These are phyloP conservation scores for Galeopsomyia nigrocyanea DNA, from an alignment of 2,888 invertebrate genomes.

Conservation along the genomic window DNA sequence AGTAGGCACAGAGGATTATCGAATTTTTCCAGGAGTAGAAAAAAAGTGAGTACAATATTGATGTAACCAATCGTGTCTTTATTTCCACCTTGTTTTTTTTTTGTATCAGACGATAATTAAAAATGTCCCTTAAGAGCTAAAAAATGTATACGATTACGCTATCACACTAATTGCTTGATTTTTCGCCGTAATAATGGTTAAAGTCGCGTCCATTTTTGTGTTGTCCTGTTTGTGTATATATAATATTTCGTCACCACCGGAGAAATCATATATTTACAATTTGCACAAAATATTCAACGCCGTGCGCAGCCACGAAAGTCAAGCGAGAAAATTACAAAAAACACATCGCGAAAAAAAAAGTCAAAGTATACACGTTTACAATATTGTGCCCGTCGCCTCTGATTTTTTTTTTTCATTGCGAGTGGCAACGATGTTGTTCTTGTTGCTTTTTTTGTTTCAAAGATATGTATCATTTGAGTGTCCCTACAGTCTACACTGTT, in stretches of 20 bases:
- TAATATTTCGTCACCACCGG: too few relatives aligned
- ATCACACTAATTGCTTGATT: conserved; percentile 41
- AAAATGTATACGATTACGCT: conserved; percentile 35
- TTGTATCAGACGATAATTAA: conserved; percentile 36
- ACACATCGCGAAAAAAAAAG: conserved; percentile 30
- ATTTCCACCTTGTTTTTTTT: conserved; percentile 42
- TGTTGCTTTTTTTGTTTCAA: neutral
- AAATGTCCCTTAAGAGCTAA: conserved; percentile 44
- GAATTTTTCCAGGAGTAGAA: too few relatives aligned
- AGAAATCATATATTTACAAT: conserved; percentile 22
- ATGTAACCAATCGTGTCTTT: conserved; percentile 44
- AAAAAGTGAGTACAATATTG: neutral
- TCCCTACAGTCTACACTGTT: conserved; percentile 9
- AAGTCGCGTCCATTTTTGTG: conserved; percentile 14
- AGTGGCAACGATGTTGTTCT: conserved; percentile 10
- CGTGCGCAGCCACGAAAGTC: neutral
- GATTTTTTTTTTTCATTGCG: conserved; percentile 3
- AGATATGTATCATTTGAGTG: conserved; percentile 41
- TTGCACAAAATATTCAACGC: conserved; percentile 21
- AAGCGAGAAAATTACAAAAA: conserved; percentile 3
- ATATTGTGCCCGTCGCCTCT: conserved; percentile 43
- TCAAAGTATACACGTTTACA: neutral
- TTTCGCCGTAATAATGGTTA: conserved; percentile 27
- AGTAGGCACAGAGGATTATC: too few relatives aligned
- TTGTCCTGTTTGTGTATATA: neutral